These are phyloP conservation scores for Zaprionus tsacasi DNA, from an alignment of 1,140 invertebrate genomes.

Conservation along the genomic window DNA sequence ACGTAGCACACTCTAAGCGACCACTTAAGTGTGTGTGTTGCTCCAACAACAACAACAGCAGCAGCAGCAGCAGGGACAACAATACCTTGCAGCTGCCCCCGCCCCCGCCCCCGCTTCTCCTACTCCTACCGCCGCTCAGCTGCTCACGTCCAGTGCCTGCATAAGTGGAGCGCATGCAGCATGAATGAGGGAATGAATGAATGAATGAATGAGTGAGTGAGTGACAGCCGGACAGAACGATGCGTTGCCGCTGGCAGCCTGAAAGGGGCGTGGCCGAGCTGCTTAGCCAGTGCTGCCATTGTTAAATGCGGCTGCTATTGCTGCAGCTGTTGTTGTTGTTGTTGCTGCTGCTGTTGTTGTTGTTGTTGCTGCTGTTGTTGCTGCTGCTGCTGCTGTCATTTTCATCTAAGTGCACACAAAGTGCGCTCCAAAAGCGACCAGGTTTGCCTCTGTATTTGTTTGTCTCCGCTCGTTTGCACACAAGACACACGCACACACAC, in stretches of 20 bases:
- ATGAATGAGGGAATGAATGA: constrained; percentile 65
- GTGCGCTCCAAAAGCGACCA: constrained; percentile 66
- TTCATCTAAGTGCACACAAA: constrained; percentile 79
- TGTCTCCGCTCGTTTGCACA: constrained; percentile 8
- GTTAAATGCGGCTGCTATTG: constrained; percentile 51
- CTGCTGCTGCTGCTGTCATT: constrained; percentile 60
- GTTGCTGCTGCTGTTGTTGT: constrained; percentile 35
- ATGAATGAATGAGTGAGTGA: constrained; percentile 71
- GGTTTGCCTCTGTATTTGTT: constrained; percentile 46
- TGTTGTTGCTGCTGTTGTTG: constrained; percentile 35
- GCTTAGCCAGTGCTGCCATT: constrained; percentile 63
- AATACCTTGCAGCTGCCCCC: background rate
- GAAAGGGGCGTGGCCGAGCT: constrained; percentile 69
- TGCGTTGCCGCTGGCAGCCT: constrained; percentile 60
- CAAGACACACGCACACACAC: background rate
- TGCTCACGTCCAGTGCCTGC: constrained; percentile 60
- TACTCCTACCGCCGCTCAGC: background rate
- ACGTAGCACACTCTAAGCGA: constrained; percentile 72
- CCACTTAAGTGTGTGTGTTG: constrained; percentile 77
- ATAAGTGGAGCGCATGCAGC: constrained; percentile 60
- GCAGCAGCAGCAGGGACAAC: background rate
- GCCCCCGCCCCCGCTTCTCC: background rate
- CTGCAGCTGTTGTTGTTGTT: constrained; percentile 39
- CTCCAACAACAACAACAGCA: constrained; percentile 48
- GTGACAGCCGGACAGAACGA: constrained; percentile 57